phyloP scores from a whole-genome alignment of 1,140 invertebrate species.

The Pseudachorutes palmiensis region DNA sequence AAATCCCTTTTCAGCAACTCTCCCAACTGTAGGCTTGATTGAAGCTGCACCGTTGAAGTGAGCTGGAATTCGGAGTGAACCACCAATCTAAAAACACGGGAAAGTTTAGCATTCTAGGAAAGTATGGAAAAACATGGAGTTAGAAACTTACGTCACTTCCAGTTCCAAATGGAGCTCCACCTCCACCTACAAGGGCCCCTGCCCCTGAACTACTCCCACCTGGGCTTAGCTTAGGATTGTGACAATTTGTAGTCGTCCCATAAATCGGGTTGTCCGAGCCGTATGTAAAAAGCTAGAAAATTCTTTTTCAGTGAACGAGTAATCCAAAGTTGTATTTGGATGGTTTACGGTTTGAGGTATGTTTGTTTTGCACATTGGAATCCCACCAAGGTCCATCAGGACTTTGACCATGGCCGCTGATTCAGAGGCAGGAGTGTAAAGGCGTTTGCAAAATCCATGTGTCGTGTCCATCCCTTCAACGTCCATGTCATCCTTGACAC shows the following conservation, averaged over 20 bases:
- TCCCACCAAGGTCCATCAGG: conserved; percentile 38
- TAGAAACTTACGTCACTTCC: conserved; percentile 50
- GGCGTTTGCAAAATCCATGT: conserved; percentile 40
- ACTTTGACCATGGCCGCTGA: conserved; percentile 40
- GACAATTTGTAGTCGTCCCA: conserved; percentile 27
- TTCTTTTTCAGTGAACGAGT: too few species aligned
- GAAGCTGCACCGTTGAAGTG: conserved; percentile 32
- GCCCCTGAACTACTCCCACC: conserved; percentile 34
- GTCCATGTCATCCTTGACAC: conserved; percentile 38
- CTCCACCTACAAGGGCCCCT: conserved; percentile 26
- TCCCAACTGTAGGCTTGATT: conserved; percentile 27
- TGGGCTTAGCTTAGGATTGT: conserved; percentile 25
- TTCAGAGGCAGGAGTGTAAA: conserved; percentile 38
- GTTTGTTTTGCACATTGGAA: conserved; percentile 45
- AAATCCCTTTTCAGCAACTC: conserved; percentile 26
- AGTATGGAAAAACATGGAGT: too few species aligned
- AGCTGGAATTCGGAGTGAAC: conserved; percentile 27
- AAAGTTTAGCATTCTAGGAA: too few species aligned
- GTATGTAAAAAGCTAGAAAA: too few species aligned
- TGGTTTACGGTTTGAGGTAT: too few species aligned
- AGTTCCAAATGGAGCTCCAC: conserved; percentile 28
- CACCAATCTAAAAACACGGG: conserved; percentile 40
- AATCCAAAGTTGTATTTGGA: too few species aligned
- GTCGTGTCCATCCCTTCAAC: conserved; percentile 44
- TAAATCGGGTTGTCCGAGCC: conserved; percentile 33